Evolutionary conservation across 2,888 invertebrate genomes (phyloP).

Genomic region (Chymomyza amoena): DNA sequence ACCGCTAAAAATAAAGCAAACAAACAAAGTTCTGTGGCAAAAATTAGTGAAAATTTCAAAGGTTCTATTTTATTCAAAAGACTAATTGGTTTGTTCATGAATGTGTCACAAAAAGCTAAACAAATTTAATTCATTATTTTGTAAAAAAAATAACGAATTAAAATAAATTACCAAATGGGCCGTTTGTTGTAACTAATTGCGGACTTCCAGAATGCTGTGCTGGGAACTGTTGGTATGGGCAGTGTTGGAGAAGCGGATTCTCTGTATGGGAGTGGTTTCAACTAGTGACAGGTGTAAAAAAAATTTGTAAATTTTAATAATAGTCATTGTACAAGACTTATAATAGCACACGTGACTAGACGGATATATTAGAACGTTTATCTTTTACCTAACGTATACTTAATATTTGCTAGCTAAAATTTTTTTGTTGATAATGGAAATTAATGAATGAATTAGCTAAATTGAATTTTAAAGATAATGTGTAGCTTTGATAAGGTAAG

Average conservation of each 20-base stretch:
- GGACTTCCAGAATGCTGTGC: not conserved
- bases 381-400: no score
- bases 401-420: no score
- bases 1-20: not conserved
- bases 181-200: not conserved
- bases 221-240: not conserved
- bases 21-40: not conserved
- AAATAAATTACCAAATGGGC: not conserved
- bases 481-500: no score
- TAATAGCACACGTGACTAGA: no score
- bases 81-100: not conserved
- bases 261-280: not conserved
- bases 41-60: not conserved
- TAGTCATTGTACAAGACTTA: no score
- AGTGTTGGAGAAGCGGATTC: not conserved
- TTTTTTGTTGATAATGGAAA: no score
- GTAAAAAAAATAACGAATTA: not conserved
- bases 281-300: no score
- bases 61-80: not conserved
- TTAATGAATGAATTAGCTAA: no score
- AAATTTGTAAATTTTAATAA: no score
- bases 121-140: constrained; percentile 10
- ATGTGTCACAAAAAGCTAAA: not conserved
- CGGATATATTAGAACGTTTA: no score
- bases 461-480: no score